Base-by-base conservation (phyloP, 2,888 invertebrate genomes). In the Apamea crenata region DNA sequence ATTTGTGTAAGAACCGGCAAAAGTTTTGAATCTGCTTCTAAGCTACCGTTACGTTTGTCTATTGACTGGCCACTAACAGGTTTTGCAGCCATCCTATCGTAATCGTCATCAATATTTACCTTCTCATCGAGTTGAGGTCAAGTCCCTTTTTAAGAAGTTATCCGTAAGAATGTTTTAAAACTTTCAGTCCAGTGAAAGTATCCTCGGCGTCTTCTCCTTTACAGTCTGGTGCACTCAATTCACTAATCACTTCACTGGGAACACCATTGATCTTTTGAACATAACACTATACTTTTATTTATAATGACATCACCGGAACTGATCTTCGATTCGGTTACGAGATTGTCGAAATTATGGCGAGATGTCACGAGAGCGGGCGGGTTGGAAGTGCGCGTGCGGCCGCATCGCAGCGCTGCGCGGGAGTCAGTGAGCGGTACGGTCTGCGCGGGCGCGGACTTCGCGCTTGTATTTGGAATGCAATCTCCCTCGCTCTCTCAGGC, bases 161-260 rank as follows among this genome's bases (percentile, higher is more conserved):
- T 95, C 96, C 96, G 96, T 95, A 95, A 95, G 95, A 96, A 94
- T 95, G 91, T 95, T 95, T 92, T 93, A 93, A 92, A 94, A 97
- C 96, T 97, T 97, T 97, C 96, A 97, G 94, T 95, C 96, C 95
- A 97, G 96, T 97, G 96, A 97, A 97, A 97, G 96, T 96, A 95
- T 95, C 94, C 95, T 96, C 96, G 96, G 96, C 90, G 92, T 94
- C 94, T 95, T 94, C 95, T 95, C 93, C 87, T 89, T 89, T 88
- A 89, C 89, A 89, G 93, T 93, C 91, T 88, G 87, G 82, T 90
- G 90, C 94, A 94, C 93, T 92, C 87, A 89, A 90, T 88, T 91
- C 93, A 92, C 91, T 87, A 89, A 90, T 85, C 92, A 92, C 91
- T 91, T 85, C 90, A 89, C 92, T 92, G 83, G 81, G 91, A 91